Evolutionary conservation across 2,888 invertebrate genomes (phyloP), one percentile per base, ranked within the genome.

Genomic region (Trichacis sp.): DNA sequence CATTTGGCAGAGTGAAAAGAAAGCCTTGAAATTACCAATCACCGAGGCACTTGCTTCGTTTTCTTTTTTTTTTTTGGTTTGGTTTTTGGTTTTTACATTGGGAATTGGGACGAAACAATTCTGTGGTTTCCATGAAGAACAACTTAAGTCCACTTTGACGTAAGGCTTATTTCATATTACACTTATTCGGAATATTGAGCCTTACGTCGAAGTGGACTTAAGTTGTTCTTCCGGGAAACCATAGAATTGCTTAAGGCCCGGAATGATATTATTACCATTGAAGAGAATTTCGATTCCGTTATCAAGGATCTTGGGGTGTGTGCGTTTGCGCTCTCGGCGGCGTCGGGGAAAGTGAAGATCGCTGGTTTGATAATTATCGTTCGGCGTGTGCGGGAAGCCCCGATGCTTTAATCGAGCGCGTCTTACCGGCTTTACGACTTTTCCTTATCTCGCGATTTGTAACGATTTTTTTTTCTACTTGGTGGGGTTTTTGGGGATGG

Each of bases 1-100:
- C 64, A 64, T 64, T 49, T 55, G 51, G 60, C 60, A 33, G 64
- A 55, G 64, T 60, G 64, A 64, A 64, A 64, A 38, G 64, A 64
- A 64, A 64, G 60, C 64, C 15, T 43, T 55, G 55, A 52, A 64
- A 55, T 60, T 52, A 20, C 64, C 64, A 59, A 59, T 64, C 59
- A 60, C 55, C 15, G 52, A 52, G 29, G 18, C 43, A 46, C 42
- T 11, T 38, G 9, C 40, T 50, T 30, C 15, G 42, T 55, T 51
- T 50, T 50, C 29, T 38, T 30, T 52, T 48, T 33, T 43, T 55
- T 50, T 42, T 49, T 59, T 59, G 1, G 50, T 33, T 55, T 36
- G n/a, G n/a, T 36, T 47, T 50, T 33, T 47, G 49, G 45, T 38
- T 48, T 59, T 55, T 3, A 54, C 36, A 51, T 51, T 53, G 50